phyloP scores from a whole-genome alignment of 2,888 invertebrate genomes.

The Pterostichus niger region DNA sequence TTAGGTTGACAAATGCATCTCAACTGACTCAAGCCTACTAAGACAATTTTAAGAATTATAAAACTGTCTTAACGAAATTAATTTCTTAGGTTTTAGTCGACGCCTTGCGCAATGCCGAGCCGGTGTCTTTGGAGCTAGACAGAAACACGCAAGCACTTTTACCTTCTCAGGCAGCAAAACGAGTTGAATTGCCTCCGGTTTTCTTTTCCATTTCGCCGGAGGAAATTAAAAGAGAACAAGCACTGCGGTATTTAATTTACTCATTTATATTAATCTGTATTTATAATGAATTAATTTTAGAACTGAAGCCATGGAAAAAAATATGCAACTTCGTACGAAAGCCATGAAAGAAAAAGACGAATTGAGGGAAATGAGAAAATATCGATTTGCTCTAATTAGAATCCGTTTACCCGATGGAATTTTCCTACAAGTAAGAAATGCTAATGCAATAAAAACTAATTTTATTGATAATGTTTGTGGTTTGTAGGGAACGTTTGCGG shows the following conservation, averaged over 20 bases:
- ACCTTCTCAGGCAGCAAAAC: conserved; percentile 85
- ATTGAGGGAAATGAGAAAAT: conserved; percentile 87
- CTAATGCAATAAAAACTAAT: neutral
- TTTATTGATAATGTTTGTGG: neutral
- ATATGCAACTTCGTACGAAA: conserved; percentile 92
- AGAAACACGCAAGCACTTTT: conserved; percentile 91
- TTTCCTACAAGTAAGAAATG: conserved; percentile 83
- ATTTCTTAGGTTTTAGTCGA: conserved; percentile 84
- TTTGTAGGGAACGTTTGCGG: conserved; percentile 92
- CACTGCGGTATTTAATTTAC: conserved; percentile 80
- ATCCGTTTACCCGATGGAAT: conserved; percentile 94
- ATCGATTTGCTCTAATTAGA: conserved; percentile 91
- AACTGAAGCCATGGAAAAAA: conserved; percentile 87
- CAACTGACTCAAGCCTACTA: too few species aligned
- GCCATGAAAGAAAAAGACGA: conserved; percentile 97
- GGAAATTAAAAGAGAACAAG: conserved; percentile 91
- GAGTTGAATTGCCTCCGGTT: conserved; percentile 87
- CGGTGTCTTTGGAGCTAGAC: conserved; percentile 91
- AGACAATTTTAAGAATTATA: too few species aligned
- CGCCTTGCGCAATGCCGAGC: conserved; percentile 88
- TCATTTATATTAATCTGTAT: neutral
- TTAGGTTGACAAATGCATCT: too few species aligned
- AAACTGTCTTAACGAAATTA: conserved; percentile 67
- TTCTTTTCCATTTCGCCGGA: conserved; percentile 91
- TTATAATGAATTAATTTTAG: conserved; percentile 75